Base-by-base conservation (phyloP, 2,113 vertebrate genomes). In the Perca schrenkii region DNA sequence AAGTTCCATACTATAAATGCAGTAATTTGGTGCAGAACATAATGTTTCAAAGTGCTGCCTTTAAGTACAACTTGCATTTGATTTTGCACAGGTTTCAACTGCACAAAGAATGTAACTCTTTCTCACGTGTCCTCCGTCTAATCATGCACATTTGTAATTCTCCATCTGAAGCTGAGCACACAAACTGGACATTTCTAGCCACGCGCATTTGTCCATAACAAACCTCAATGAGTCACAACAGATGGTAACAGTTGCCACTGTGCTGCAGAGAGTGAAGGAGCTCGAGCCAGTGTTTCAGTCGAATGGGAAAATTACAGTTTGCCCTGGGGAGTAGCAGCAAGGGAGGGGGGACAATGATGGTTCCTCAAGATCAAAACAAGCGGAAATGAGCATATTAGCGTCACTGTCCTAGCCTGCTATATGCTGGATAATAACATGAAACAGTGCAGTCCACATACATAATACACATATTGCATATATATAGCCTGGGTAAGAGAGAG, bases 151-250 rank as follows among this genome's bases (percentile, higher is more conserved):
- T 73, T 85, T 17, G 25, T 43, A 65, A 78, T 74, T 61, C 49
- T 54, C 54, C 66, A 71, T 77, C 62, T 77, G 69, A 75, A 64
- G 72, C 76, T 3, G 65, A 80, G 49, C 78, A 66, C 74, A 71
- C 67, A 43, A 25, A 73, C 83, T 84, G 56, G 65, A 80, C 46
- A 28, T 81, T 79, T 82, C 83, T 79, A 79, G 63, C 85, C 78
- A 22, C 43, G 79, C 80, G 81, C 82, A 80, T 89, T 90, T 92
- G 93, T 89, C 82, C 82, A 25, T 28, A 69, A 85, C 81, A 80
- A 89, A 85, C 76, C 79, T 88, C 77, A 81, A 66, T 85, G 89
- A 92, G 86, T 92, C 93, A 89, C 82, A 92, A 83, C 91, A 92
- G 89, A 92, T 83, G 82, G 87, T 69, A 91, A 71, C 82, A 92